Percentiles rank a stretch among this genome's conserved stretches.
Conservation (phyloP, 2,113 vertebrate species). For the Tachycineta bicolor region DNA sequence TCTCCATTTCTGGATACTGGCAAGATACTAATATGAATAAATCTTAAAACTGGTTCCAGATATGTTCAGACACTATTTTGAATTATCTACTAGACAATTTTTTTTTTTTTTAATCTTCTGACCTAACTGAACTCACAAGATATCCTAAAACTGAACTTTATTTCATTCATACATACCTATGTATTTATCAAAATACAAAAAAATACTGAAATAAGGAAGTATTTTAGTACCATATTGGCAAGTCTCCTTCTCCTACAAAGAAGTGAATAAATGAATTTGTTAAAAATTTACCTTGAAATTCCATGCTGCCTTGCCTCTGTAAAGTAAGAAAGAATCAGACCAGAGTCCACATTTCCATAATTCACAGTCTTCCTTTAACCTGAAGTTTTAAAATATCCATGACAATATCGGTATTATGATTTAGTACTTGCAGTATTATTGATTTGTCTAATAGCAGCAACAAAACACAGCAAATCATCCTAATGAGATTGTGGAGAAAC, state of each 20-base stretch:
- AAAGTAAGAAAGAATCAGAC: background rate
- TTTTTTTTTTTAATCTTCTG: background rate
- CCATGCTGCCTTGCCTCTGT: background rate
- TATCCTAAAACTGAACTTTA: background rate
- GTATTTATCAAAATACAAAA: background rate
- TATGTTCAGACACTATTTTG: background rate
- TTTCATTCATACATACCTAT: background rate
- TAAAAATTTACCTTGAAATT: background rate
- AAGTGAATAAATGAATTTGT: background rate
- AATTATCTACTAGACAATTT: background rate
- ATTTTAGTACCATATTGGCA: background rate
- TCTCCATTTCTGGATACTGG: background rate
- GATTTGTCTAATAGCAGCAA: background rate
- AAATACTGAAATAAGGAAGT: background rate
- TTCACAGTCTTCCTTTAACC: background rate
- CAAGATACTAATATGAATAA: background rate
- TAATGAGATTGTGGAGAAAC: constrained; percentile 28
- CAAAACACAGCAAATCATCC: constrained; percentile 5
- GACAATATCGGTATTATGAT: background rate
- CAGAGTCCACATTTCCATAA: background rate
- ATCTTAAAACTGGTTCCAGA: background rate
- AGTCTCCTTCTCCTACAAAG: background rate
- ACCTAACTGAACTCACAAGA: background rate
- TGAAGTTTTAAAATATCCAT: background rate
- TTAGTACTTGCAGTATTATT: background rate